These are phyloP conservation scores for Microctonus aethiopoides DNA, from an alignment of 2,888 invertebrate genomes.

Conservation along the genomic window DNA sequence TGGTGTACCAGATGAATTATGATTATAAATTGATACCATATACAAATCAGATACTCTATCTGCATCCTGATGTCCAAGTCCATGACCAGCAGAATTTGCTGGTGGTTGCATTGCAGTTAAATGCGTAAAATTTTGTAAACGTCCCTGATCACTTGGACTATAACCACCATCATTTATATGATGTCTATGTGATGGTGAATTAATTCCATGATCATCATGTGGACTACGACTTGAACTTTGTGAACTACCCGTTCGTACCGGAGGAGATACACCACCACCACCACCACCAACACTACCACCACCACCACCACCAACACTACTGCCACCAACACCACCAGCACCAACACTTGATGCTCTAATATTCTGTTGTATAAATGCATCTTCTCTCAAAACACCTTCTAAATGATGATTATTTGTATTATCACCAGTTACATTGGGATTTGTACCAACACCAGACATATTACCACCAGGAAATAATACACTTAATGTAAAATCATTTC, in stretches of 20 bases:
- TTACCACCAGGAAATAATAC: conserved; percentile 53
- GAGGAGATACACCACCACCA: conserved; percentile 50
- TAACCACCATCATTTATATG: conserved; percentile 53
- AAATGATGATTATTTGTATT: conserved; percentile 50
- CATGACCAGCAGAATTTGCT: conserved; percentile 46
- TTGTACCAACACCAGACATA: conserved; percentile 21
- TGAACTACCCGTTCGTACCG: conserved; percentile 57
- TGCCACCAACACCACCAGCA: conserved; percentile 35
- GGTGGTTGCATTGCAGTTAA: conserved; percentile 63
- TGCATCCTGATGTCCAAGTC: conserved; percentile 45
- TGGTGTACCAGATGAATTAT: conserved; percentile 49
- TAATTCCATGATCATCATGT: conserved; percentile 52
- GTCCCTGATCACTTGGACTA: conserved; percentile 55
- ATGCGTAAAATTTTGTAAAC: conserved; percentile 60
- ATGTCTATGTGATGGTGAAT: conserved; percentile 50
- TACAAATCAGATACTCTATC: conserved; percentile 56
- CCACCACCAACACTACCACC: conserved; percentile 29
- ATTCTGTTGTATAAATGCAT: conserved; percentile 59
- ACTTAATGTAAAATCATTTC: conserved; percentile 51
- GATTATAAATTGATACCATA: conserved; percentile 58
- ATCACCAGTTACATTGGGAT: conserved; percentile 20
- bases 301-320: conserved; percentile 28
- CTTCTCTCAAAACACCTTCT: conserved; percentile 56
- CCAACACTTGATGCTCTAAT: conserved; percentile 44
- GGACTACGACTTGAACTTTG: conserved; percentile 62